phyloP scores from a whole-genome alignment of 2,888 invertebrate species.

The Kuschelorhynchus macadamiae region DNA sequence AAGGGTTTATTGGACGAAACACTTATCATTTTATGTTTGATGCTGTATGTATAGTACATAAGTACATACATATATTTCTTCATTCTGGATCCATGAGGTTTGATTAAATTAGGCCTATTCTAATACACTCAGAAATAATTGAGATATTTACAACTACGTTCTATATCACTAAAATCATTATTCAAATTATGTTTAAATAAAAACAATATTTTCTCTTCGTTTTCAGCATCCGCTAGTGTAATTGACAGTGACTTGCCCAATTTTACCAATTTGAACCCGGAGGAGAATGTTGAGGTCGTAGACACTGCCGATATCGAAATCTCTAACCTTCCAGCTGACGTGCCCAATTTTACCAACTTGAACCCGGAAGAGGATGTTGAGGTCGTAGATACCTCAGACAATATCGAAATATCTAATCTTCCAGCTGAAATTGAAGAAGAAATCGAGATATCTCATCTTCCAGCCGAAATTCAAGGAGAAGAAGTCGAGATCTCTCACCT shows the following conservation, averaged over 20 bases:
- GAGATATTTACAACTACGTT: too few relatives aligned
- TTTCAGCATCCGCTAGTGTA: background rate
- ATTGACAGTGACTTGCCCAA: background rate
- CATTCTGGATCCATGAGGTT: too few relatives aligned
- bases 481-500: conserved; percentile 33
- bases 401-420: conserved; percentile 18
- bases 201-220: too few relatives aligned
- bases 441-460: conserved; percentile 27
- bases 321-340: conserved; percentile 13
- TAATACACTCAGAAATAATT: too few relatives aligned
- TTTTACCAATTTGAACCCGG: background rate
- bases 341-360: conserved; percentile 4
- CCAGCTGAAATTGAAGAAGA: conserved; percentile 11
- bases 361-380: background rate
- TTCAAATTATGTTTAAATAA: too few relatives aligned
- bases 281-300: background rate
- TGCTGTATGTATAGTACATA: too few relatives aligned
- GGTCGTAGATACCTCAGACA: background rate
- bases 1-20: too few relatives aligned
- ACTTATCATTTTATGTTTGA: too few relatives aligned
- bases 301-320: conserved; percentile 1
- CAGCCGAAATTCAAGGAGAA: conserved; percentile 15
- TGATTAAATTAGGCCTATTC: too few relatives aligned
- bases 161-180: too few relatives aligned
- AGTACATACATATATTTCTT: too few relatives aligned